Conservation (phyloP, 2,797 vertebrate genomes). For the Schizothorax lantsangensis region DNA sequence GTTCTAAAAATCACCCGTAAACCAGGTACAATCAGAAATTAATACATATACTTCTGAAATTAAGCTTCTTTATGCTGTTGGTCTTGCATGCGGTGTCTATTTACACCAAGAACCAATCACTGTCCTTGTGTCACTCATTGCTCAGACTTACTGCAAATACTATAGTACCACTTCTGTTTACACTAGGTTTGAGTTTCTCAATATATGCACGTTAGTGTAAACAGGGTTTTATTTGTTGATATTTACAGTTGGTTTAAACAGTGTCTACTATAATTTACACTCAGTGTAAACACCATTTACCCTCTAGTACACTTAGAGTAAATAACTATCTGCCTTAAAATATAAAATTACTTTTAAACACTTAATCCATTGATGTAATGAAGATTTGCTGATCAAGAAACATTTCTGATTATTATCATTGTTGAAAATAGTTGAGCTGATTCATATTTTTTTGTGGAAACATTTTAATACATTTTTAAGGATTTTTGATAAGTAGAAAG, state of each 20-base stretch:
- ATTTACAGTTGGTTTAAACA: background rate
- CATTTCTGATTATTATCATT: too few relatives aligned
- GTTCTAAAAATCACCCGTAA: conserved; percentile 67
- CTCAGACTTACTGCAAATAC: background rate
- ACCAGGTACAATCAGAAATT: conserved; percentile 64
- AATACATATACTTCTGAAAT: background rate
- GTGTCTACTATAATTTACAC: background rate
- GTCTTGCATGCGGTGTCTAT: too few relatives aligned
- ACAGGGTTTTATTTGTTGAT: background rate
- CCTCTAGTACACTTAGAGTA: background rate
- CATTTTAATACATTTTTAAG: background rate
- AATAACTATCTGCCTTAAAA: background rate
- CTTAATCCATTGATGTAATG: background rate
- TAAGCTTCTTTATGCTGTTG: background rate
- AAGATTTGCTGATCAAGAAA: too few relatives aligned
- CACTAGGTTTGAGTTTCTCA: background rate
- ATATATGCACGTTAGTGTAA: background rate
- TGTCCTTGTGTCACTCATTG: background rate
- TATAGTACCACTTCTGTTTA: background rate
- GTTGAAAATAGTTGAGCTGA: background rate
- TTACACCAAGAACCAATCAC: background rate
- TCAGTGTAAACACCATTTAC: background rate
- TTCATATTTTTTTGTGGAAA: background rate
- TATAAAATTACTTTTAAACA: background rate
- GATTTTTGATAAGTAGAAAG: background rate